These are phyloP conservation scores for Coracopsis vasa DNA, from an alignment of 2,113 vertebrate species.

Conservation along the genomic window DNA sequence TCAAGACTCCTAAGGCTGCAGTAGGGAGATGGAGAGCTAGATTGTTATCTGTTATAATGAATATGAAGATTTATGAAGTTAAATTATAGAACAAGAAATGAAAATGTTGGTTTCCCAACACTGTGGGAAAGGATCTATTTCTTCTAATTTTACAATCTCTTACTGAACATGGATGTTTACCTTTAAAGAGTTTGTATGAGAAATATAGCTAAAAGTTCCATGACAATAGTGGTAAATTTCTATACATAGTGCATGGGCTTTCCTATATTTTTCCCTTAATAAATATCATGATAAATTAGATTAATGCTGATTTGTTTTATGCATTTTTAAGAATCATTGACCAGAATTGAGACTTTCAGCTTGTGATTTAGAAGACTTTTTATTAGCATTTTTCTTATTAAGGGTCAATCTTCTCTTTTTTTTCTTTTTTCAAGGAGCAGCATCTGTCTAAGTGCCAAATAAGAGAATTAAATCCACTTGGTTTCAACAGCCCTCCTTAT, in stretches of 20 bases:
- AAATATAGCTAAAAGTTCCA: background rate
- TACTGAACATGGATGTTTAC: background rate
- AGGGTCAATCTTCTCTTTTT: background rate
- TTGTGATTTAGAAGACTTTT: background rate
- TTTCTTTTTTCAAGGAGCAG: background rate
- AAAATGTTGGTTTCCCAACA: background rate
- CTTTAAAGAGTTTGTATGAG: background rate
- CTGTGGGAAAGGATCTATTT: background rate
- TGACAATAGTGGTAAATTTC: background rate
- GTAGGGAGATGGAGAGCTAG: background rate
- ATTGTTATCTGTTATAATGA: background rate
- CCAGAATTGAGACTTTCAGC: background rate
- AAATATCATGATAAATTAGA: background rate
- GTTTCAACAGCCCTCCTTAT: background rate
- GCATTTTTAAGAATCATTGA: background rate
- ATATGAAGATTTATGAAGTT: background rate
- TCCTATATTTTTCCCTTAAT: background rate
- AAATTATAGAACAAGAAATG: background rate
- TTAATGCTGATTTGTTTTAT: background rate
- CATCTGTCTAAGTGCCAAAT: background rate
- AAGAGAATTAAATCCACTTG: background rate
- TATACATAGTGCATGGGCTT: background rate
- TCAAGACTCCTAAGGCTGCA: background rate
- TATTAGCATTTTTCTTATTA: background rate
- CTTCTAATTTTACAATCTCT: background rate